Evolutionary conservation across 1,140 invertebrate species (phyloP).

Genomic region (Ladona fulva): DNA sequence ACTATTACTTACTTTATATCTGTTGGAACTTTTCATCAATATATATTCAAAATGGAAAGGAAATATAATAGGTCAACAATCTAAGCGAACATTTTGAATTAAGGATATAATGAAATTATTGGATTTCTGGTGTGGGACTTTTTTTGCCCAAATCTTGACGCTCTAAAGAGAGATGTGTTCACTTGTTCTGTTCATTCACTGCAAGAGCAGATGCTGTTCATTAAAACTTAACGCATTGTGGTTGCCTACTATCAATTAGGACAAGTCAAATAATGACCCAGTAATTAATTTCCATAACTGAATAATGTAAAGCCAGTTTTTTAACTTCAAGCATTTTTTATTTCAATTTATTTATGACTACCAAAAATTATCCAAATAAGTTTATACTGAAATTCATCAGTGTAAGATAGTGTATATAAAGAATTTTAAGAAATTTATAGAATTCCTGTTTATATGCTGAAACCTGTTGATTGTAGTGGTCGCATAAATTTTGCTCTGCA

Average conservation of each 20-base stretch:
- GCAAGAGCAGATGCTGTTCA: background rate
- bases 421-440: constrained; percentile 11
- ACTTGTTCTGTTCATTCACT: background rate
- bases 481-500: background rate
- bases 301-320: constrained; percentile 10
- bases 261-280: background rate
- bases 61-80: constrained; percentile 7
- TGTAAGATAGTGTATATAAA: constrained; percentile 10
- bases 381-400: constrained; percentile 8
- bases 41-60: constrained; percentile 7
- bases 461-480: constrained; percentile 9
- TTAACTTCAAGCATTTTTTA: constrained; percentile 10
- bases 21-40: constrained; percentile 5
- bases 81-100: background rate
- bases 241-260: background rate
- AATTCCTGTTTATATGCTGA: background rate
- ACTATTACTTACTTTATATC: background rate
- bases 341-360: constrained; percentile 9
- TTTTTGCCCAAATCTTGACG: background rate
- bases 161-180: background rate
- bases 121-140: background rate
- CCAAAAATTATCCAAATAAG: constrained; percentile 10
- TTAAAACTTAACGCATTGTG: background rate
- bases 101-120: background rate
- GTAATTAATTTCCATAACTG: background rate